Evolutionary conservation across 2,797 vertebrate species (phyloP).

Genomic region (Borostomias antarcticus): DNA sequence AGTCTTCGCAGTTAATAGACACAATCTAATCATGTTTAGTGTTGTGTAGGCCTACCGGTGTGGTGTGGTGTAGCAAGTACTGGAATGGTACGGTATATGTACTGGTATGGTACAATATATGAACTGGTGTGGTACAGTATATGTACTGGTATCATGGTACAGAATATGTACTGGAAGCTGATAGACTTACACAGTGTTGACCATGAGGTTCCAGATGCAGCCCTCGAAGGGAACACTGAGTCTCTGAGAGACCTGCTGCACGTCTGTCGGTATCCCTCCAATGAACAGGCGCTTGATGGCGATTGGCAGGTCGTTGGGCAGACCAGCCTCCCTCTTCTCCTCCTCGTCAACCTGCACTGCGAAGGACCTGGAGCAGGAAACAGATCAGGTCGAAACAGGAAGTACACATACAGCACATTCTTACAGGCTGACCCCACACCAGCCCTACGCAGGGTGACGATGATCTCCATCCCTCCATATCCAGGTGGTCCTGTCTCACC

Average conservation of each 20-base stretch:
- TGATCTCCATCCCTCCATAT: too few relatives aligned
- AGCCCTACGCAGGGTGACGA: too few relatives aligned
- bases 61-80: neutral
- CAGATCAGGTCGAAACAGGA: neutral
- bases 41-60: neutral
- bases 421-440: conserved; percentile 18
- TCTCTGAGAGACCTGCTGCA: conserved; percentile 80
- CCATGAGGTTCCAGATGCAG: conserved; percentile 96
- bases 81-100: neutral
- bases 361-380: conserved; percentile 75
- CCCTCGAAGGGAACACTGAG: conserved; percentile 88
- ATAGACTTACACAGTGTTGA: conserved; percentile 86
- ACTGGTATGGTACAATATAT: neutral
- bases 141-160: too few relatives aligned
- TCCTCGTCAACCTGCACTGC: conserved; percentile 94
- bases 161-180: neutral
- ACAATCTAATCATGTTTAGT: neutral
- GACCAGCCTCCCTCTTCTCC: conserved; percentile 75
- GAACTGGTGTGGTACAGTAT: too few relatives aligned
- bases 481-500: too few relatives aligned
- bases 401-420: neutral
- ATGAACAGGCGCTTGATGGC: conserved; percentile 86
- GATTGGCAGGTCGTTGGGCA: conserved; percentile 83
- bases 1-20: neutral
- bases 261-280: conserved; percentile 83